Conservation (phyloP, 37 sponge, comb jelly and placozoan genomes). For the Dysidea cf. avara region DNA sequence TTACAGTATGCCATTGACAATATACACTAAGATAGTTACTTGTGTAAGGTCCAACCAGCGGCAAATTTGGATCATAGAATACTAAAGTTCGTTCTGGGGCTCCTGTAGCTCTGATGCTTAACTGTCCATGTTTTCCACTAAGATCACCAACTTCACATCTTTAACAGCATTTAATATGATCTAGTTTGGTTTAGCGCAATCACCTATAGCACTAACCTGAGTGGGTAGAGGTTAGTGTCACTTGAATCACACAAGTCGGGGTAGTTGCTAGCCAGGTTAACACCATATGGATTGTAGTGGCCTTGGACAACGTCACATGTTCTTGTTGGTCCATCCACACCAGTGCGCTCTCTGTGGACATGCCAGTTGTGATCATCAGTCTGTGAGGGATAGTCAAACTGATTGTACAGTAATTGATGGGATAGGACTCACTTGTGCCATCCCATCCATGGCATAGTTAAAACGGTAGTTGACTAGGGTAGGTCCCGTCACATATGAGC, state of each 20-base stretch:
- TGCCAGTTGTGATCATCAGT: conserved; percentile 62
- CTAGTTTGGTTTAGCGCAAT: too few species aligned
- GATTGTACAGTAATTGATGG: too few species aligned
- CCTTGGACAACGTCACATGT: conserved; percentile 25
- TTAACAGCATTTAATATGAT: too few species aligned
- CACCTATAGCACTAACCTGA: too few species aligned
- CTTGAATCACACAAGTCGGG: conserved; percentile 26
- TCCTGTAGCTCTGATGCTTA: conserved; percentile 23
- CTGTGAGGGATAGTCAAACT: background rate
- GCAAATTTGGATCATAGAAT: conserved; percentile 39
- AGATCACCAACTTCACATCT: conserved; percentile 73
- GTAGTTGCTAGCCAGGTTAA: conserved; percentile 49
- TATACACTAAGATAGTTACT: too few species aligned
- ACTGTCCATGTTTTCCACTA: conserved; percentile 51
- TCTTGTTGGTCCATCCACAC: background rate
- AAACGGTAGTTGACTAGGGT: too few species aligned
- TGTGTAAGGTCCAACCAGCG: conserved; percentile 44
- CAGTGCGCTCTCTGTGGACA: conserved; percentile 23
- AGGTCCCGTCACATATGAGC: too few species aligned
- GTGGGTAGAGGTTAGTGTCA: conserved; percentile 22
- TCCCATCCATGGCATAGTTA: too few species aligned
- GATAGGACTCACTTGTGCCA: too few species aligned
- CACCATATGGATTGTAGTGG: conserved; percentile 64
- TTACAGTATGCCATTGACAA: too few species aligned
- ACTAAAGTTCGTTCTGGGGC: conserved; percentile 15